phyloP scores from a whole-genome alignment of 2,797 vertebrate genomes.

The Lithobates sylvaticus region DNA sequence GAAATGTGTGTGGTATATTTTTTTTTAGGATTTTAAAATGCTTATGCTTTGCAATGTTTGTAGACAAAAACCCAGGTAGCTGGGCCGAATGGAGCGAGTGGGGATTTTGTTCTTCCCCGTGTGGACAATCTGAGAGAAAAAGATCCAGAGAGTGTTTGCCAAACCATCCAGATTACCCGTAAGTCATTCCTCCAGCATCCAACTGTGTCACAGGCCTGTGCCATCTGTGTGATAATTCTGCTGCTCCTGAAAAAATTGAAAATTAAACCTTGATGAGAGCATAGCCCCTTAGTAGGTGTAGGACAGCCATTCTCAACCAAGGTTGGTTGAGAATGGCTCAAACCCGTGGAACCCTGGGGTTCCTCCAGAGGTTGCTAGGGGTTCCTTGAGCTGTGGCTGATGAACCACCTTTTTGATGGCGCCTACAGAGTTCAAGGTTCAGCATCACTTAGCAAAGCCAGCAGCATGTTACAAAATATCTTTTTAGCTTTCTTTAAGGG shows the following conservation, averaged over 20 bases:
- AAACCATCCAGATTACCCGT: conserved; percentile 66
- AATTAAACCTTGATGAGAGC: too few relatives aligned
- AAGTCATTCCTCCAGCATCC: conserved; percentile 61
- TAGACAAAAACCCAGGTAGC: conserved; percentile 58
- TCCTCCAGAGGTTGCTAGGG: too few relatives aligned
- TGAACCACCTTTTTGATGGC: too few relatives aligned
- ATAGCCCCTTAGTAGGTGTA: too few relatives aligned
- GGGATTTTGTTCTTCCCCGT: conserved; percentile 70
- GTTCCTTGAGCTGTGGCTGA: too few relatives aligned
- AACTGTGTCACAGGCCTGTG: not conserved
- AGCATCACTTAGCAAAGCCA: too few relatives aligned
- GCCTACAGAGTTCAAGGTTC: too few relatives aligned
- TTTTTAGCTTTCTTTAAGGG: too few relatives aligned
- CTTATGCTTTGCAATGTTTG: not conserved
- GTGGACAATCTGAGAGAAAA: conserved; percentile 65
- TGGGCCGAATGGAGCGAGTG: conserved; percentile 74
- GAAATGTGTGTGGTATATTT: not conserved
- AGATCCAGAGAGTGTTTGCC: conserved; percentile 67
- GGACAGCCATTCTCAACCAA: too few relatives aligned
- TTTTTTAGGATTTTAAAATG: not conserved
- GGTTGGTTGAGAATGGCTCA: too few relatives aligned
- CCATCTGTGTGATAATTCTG: not conserved
- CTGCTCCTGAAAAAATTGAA: not conserved
- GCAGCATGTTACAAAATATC: too few relatives aligned
- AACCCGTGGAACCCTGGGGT: too few relatives aligned